Conservation (phyloP, 2,888 invertebrate genomes). For the Glaucopsyche alexis region DNA sequence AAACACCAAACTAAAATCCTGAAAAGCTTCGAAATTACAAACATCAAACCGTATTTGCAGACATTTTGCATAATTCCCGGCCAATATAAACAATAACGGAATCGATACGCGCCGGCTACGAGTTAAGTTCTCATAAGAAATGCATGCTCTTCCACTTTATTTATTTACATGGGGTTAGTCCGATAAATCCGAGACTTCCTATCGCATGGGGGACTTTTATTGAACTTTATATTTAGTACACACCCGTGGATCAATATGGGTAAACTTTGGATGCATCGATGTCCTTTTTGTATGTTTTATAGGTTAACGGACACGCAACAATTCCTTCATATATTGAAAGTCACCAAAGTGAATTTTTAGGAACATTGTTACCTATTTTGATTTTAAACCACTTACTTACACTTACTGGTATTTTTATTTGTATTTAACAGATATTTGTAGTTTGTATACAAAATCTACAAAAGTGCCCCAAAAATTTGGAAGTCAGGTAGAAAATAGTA, state of each 20-base stretch:
- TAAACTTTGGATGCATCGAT: conserved; percentile 53
- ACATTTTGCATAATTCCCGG: conserved; percentile 11
- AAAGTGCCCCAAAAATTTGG: not conserved
- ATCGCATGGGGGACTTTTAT: conserved; percentile 73
- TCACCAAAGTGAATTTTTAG: no score
- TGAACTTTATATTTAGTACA: conserved; percentile 75
- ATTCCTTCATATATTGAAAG: not conserved
- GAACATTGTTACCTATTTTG: no score
- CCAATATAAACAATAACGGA: conserved; percentile 36
- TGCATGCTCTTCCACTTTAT: conserved; percentile 73
- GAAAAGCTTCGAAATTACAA: not conserved
- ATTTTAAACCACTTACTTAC: no score
- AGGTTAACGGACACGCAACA: not conserved
- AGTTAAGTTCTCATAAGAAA: conserved; percentile 67
- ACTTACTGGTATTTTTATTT: no score
- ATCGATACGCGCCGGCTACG: conserved; percentile 63
- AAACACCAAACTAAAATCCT: not conserved
- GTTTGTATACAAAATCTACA: not conserved
- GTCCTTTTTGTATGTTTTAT: conserved; percentile 19
- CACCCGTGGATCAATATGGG: conserved; percentile 70
- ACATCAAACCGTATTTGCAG: not conserved
- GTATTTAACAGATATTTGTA: no score
- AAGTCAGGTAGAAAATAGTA: not conserved
- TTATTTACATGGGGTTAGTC: conserved; percentile 77
- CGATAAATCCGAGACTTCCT: conserved; percentile 76